Evolutionary conservation across 2,797 vertebrate genomes (phyloP), one percentile per base, ranked within the genome.

Genomic region (Coreius guichenoti): DNA sequence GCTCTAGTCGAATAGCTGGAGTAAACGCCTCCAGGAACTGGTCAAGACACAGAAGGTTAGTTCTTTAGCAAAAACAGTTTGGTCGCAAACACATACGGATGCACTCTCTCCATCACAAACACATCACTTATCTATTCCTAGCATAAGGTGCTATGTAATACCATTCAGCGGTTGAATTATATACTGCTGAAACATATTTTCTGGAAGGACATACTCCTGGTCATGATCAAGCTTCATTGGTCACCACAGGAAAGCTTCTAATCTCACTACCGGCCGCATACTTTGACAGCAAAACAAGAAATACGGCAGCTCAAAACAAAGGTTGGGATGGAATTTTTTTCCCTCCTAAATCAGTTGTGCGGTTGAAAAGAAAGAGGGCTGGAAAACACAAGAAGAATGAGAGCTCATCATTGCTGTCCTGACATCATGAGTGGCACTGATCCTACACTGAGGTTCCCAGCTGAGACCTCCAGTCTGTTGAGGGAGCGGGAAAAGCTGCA

Each of bases 381-480:
- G 69, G 36, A 29, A 85, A 73, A 61, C 26, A 79, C 17, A 23
- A 26, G 63, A 65, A 61, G 39, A 70, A 69, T 45, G 68, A 73
- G 68, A 80, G 76, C 68, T 79, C 75, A 78, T 78, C 74, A 58
- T 58, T 70, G 76, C 76, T 47, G 45, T 72, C 76, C 68, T 73
- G 68, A 63, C 54, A 73, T 85, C 67, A 72, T 77, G 74, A 84
- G 61, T 39, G 36, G 75, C 65, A 68, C 83, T 84, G 51, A 78
- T 84, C 63, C 74, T 77, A 47, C 65, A 33, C 36, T 33, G 49
- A 70, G 49, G 75, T n/a, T 80, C 83, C 83, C 83, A 80, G 76
- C 67, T 72, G 83, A 80, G 83, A 85, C 83, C 83, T 72, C 83
- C 68, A 73, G 74, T 84, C 74, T 84, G 82, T 68, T 23, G 83